Evolutionary conservation across 2,113 vertebrate species (phyloP).

Genomic region (Macrotis lagotis): DNA sequence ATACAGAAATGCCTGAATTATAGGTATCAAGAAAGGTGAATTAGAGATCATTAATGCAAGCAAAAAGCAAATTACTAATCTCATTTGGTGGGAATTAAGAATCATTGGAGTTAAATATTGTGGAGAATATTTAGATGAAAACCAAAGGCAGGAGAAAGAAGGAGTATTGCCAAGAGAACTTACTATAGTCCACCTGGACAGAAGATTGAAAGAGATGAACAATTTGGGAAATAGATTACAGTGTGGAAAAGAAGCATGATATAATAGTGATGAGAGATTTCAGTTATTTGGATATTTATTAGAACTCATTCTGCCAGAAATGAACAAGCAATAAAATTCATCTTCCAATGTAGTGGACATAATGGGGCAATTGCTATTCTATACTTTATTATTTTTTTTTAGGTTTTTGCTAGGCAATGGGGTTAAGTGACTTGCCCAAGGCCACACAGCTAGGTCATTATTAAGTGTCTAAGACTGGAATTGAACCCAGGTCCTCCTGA

Average conservation of each 20-base stretch:
- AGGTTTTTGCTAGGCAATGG: too few relatives aligned
- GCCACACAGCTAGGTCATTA: too few relatives aligned
- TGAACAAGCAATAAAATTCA: not conserved
- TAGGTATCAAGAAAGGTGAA: not conserved
- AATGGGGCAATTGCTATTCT: not conserved
- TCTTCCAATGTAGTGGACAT: not conserved
- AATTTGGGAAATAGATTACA: not conserved
- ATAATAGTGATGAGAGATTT: not conserved
- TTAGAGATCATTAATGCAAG: not conserved
- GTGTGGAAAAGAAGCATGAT: not conserved
- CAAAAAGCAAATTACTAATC: not conserved
- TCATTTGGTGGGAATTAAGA: not conserved
- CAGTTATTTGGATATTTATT: not conserved
- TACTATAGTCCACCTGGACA: not conserved
- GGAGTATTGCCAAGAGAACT: too few relatives aligned
- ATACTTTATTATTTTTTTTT: not conserved
- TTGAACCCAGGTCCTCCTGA: too few relatives aligned
- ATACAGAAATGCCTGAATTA: not conserved
- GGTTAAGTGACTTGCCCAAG: too few relatives aligned
- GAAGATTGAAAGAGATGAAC: not conserved
- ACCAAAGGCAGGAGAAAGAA: not conserved
- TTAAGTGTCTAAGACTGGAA: too few relatives aligned
- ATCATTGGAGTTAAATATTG: not conserved
- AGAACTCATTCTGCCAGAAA: not conserved
- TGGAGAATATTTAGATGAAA: not conserved